A percentile compares a stretch with the other conserved stretches of the same genome.
These are phyloP conservation scores for Euproctis similis DNA, from an alignment of 2,888 invertebrate genomes.

Conservation along the genomic window DNA sequence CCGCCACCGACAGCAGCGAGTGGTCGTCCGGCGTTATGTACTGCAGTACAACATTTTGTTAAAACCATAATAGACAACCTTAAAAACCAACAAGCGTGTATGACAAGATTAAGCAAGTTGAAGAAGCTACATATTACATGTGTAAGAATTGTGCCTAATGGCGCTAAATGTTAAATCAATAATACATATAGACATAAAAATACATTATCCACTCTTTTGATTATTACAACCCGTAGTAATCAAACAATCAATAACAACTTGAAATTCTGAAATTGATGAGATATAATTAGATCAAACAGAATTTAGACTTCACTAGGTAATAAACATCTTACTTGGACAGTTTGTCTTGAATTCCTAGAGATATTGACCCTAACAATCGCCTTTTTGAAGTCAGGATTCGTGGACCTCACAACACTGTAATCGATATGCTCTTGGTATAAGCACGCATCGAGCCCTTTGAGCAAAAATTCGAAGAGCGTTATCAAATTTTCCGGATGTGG, in stretches of 20 bases:
- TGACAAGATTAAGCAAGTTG: too few species aligned
- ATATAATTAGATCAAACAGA: background rate
- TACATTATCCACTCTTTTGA: too few species aligned
- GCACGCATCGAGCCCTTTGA: conserved; percentile 93
- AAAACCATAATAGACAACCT: too few species aligned
- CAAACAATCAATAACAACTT: background rate
- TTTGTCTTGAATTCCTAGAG: conserved; percentile 92
- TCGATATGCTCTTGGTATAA: conserved; percentile 97
- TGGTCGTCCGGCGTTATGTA: conserved; percentile 97
- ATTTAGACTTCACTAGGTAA: too few species aligned
- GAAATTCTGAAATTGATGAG: background rate
- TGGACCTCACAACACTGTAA: conserved; percentile 95
- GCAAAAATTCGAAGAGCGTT: conserved; percentile 96
- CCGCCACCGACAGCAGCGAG: conserved; percentile 92
- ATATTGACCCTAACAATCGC: conserved; percentile 95
- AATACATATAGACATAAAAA: too few species aligned
- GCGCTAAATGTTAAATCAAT: too few species aligned
- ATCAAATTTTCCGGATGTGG: conserved; percentile 98
- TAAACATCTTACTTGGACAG: conserved; percentile 89
- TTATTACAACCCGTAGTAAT: too few species aligned
- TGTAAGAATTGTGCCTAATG: too few species aligned
- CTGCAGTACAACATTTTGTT: too few species aligned
- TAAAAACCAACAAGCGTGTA: too few species aligned
- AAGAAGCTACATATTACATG: too few species aligned
- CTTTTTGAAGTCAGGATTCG: conserved; percentile 97